Evolutionary conservation across 1,140 invertebrate species (phyloP).

Genomic region (Lepidurus apus): DNA sequence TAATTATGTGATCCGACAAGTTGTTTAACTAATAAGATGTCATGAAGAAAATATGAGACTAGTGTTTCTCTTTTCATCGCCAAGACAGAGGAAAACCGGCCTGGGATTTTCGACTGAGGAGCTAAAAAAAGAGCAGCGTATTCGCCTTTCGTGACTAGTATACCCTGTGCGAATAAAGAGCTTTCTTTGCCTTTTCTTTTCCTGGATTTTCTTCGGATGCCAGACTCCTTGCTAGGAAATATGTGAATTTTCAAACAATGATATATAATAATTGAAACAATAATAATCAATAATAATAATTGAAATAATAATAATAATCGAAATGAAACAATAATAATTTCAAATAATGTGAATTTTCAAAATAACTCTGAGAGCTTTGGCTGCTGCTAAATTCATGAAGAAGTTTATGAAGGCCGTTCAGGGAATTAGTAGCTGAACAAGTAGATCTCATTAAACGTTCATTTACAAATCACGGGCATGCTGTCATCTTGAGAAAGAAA

Average conservation of each 20-base stretch:
- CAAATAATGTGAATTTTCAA: background rate
- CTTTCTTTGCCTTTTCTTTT: too few relatives aligned
- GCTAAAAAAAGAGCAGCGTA: background rate
- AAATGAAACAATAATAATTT: background rate
- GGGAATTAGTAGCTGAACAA: too few relatives aligned
- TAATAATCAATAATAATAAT: background rate
- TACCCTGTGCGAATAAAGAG: too few relatives aligned
- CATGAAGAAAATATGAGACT: background rate
- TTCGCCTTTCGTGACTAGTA: background rate
- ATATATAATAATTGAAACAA: background rate
- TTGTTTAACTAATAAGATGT: background rate
- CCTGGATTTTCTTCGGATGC: too few relatives aligned
- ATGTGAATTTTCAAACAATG: too few relatives aligned
- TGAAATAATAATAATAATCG: conserved; percentile 10
- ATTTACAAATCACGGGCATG: too few relatives aligned
- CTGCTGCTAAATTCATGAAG: background rate
- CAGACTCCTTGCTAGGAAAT: too few relatives aligned
- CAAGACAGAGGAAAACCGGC: background rate
- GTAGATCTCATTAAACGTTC: too few relatives aligned
- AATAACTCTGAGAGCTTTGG: conserved; percentile 11
- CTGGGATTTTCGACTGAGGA: background rate
- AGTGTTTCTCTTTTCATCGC: background rate
- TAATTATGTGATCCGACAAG: conserved; percentile 1
- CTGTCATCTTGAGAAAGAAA: too few relatives aligned
- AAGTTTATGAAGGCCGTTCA: background rate